A percentile compares a stretch with the other conserved stretches of the same genome.
Conservation (phyloP, 1,140 invertebrate genomes). For the Neodiprion fabricii region DNA sequence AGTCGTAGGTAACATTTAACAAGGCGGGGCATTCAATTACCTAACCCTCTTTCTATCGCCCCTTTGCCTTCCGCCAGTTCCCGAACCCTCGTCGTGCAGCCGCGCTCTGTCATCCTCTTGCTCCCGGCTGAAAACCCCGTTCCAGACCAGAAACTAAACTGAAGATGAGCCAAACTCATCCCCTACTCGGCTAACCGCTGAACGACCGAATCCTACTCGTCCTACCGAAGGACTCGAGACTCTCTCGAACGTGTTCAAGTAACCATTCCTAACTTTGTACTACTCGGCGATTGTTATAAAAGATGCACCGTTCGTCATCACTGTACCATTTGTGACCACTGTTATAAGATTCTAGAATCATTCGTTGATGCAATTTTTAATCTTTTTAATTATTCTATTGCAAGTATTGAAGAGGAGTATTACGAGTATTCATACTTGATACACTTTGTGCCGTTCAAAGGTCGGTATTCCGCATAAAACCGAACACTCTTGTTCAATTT, state of each 20-base stretch:
- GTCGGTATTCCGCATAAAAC: too few relatives aligned
- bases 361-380: too few relatives aligned
- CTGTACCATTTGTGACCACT: too few relatives aligned
- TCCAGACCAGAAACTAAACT: conserved; percentile 2
- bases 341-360: too few relatives aligned
- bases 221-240: conserved; percentile 7
- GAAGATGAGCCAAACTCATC: conserved; percentile 4
- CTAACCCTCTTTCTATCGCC: conserved; percentile 2
- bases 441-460: too few relatives aligned
- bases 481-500: too few relatives aligned
- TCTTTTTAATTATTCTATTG: too few relatives aligned
- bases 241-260: not conserved
- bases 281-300: too few relatives aligned
- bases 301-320: too few relatives aligned
- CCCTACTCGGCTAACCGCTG: conserved; percentile 3
- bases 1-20: conserved; percentile 7
- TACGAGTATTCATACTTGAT: too few relatives aligned
- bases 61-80: not conserved
- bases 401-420: too few relatives aligned
- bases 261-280: too few relatives aligned
- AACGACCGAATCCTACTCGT: not conserved
- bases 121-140: not conserved
- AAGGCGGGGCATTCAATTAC: conserved; percentile 6
- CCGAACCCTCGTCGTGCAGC: not conserved
- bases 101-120: not conserved